These are phyloP conservation scores for Podilymbus podiceps DNA, from an alignment of 2,113 vertebrate genomes.

Conservation along the genomic window DNA sequence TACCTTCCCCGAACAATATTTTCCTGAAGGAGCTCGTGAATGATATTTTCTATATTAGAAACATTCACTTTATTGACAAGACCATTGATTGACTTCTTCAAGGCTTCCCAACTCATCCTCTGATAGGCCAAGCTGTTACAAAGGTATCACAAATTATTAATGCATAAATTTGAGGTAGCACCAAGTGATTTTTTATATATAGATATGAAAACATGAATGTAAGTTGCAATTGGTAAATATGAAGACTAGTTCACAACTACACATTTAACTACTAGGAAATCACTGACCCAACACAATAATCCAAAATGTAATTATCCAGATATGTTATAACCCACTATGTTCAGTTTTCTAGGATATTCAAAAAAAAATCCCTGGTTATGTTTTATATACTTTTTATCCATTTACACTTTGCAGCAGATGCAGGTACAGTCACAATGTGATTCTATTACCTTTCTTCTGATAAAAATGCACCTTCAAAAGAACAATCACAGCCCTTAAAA, in stretches of 20 bases:
- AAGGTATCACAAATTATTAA: slow-evolving; percentile 10
- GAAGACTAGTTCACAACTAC: background rate
- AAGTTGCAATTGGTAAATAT: background rate
- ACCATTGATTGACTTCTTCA: slow-evolving; percentile 99
- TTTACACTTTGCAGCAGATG: background rate
- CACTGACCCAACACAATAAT: background rate
- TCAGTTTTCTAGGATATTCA: background rate
- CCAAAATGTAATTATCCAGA: background rate
- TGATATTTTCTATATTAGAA: slow-evolving; percentile 94
- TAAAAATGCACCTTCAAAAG: background rate
- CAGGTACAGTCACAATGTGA: background rate
- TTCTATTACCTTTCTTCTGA: background rate
- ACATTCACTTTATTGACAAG: slow-evolving; percentile 99
- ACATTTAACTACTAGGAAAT: background rate
- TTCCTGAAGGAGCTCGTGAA: slow-evolving; percentile 96
- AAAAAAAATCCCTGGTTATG: background rate
- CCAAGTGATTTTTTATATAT: background rate
- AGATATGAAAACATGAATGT: background rate
- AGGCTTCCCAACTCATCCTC: slow-evolving; percentile 98
- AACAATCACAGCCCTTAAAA: background rate
- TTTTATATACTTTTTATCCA: background rate
- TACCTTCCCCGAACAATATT: slow-evolving; percentile 96
- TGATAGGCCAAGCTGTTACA: slow-evolving; percentile 91
- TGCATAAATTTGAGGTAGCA: background rate
- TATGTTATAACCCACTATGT: rapidly evolving